Conservation (phyloP, 2,888 invertebrate species). For the Noctuana brunneofusca region DNA sequence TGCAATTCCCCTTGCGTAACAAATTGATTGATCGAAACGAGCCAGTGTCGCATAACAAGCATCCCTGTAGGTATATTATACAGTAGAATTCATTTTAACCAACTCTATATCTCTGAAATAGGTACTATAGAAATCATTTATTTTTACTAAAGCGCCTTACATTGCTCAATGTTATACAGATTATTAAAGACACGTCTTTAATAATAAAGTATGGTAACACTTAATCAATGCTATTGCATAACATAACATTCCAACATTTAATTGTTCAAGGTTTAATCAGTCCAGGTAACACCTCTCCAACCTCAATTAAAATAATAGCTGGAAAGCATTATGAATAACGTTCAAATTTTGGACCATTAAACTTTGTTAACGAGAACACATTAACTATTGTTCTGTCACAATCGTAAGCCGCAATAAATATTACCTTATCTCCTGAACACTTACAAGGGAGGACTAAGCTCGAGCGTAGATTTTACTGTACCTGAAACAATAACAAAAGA, state of each 20-base stretch:
- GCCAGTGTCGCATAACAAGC: constrained; percentile 11
- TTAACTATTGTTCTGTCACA: constrained; percentile 26
- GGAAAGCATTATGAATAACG: constrained; percentile 11
- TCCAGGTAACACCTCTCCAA: not conserved
- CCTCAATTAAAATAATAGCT: not conserved
- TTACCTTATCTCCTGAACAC: constrained; percentile 31
- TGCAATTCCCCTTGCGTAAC: constrained; percentile 28
- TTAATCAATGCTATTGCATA: not conserved
- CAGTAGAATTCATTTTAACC: not conserved
- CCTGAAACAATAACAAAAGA: constrained; percentile 34
- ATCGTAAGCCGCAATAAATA: constrained; percentile 34
- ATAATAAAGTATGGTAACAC: no score
- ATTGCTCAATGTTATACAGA: no score
- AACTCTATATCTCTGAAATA: no score
- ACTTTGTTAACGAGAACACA: constrained; percentile 24
- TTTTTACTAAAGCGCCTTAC: no score
- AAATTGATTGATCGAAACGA: constrained; percentile 19
- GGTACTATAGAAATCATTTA: no score
- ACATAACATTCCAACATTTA: no score
- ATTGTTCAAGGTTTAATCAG: no score
- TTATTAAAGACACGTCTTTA: no score
- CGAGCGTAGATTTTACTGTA: constrained; percentile 18
- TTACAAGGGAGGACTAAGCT: constrained; percentile 29
- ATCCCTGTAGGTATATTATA: constrained; percentile 1
- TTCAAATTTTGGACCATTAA: constrained; percentile 18